These are phyloP conservation scores for Schizopygopsis malacanthus DNA, from an alignment of 2,797 vertebrate species.

Conservation along the genomic window DNA sequence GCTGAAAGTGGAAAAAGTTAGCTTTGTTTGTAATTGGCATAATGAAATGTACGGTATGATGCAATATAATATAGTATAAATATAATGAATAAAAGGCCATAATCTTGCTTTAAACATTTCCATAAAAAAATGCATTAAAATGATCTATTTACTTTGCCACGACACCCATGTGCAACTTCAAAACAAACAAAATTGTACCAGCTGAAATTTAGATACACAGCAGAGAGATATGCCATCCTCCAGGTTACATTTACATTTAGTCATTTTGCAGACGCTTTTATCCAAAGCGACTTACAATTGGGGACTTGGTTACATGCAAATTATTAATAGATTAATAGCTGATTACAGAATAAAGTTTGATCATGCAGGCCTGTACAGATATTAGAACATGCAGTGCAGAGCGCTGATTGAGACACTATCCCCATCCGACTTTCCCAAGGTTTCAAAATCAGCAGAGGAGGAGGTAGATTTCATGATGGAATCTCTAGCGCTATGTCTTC, in stretches of 20 bases:
- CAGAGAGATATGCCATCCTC: background rate
- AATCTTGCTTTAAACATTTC: background rate
- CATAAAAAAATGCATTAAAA: background rate
- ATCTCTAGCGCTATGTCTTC: background rate
- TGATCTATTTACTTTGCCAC: background rate
- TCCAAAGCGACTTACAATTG: too few species aligned
- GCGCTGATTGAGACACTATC: background rate
- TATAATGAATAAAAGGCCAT: background rate
- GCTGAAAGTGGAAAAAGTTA: background rate
- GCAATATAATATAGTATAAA: background rate
- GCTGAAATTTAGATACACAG: background rate
- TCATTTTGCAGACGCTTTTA: too few species aligned
- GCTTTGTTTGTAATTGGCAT: background rate
- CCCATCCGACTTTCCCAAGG: background rate
- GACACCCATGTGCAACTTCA: background rate
- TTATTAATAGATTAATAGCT: background rate
- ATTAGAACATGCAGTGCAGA: conserved; percentile 15
- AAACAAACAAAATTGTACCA: background rate
- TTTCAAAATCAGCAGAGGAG: conserved; percentile 15
- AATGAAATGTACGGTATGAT: background rate
- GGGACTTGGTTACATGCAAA: conserved; percentile 31
- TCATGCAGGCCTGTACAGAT: conserved; percentile 18
- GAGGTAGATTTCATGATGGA: conserved; percentile 27
- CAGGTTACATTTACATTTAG: conserved; percentile 16
- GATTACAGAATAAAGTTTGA: conserved; percentile 32